Conservation (phyloP, 1,140 invertebrate species). For the Contarinia nasturtii region DNA sequence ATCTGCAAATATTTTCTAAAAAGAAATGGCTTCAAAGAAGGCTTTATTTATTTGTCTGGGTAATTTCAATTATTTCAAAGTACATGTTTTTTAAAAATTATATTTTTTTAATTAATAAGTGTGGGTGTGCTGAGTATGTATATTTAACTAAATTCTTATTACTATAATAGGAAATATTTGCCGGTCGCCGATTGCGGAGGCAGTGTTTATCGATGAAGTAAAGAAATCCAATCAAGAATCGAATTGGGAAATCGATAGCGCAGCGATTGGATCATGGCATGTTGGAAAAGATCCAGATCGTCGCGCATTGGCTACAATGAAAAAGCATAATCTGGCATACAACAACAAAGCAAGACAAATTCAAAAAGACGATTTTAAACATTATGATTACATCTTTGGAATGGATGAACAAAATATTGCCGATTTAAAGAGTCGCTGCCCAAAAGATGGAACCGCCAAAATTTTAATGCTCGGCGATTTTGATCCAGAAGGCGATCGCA, state of each 20-base stretch:
- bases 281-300: slow-evolving; percentile 60
- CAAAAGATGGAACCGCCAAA: slow-evolving; percentile 42
- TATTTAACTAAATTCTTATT: slow-evolving; percentile 8
- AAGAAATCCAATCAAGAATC: slow-evolving; percentile 35
- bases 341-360: slow-evolving; percentile 59
- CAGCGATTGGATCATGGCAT: slow-evolving; percentile 70
- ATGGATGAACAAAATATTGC: slow-evolving; percentile 75
- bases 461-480: slow-evolving; percentile 61
- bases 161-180: slow-evolving; percentile 88
- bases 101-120: no score
- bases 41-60: no score
- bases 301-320: slow-evolving; percentile 49
- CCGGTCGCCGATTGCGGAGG: slow-evolving; percentile 86
- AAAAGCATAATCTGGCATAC: slow-evolving; percentile 49
- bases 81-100: no score
- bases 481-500: slow-evolving; percentile 54
- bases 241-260: slow-evolving; percentile 74
- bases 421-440: slow-evolving; percentile 38
- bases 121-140: no score
- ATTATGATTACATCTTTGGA: slow-evolving; percentile 75
- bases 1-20: no score
- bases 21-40: no score
- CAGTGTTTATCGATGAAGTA: slow-evolving; percentile 58
- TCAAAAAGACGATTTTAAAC: slow-evolving; percentile 44
- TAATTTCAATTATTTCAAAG: no score